These are phyloP conservation scores for Mormyrus lacerda DNA, from an alignment of 2,113 vertebrate genomes.

Conservation along the genomic window DNA sequence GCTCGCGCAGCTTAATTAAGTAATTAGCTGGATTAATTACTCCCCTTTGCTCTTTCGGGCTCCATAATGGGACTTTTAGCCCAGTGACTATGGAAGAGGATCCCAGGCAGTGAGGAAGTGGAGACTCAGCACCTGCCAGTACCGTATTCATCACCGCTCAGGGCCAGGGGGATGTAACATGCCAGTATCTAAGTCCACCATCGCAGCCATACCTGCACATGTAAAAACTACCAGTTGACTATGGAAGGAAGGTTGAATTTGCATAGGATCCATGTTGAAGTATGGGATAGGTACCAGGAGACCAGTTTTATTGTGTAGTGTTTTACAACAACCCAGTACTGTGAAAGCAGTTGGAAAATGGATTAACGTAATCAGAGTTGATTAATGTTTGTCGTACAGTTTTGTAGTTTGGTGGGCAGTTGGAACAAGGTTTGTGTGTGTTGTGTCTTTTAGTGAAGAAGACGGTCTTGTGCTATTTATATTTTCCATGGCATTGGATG, in stretches of 20 bases:
- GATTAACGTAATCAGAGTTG: neutral
- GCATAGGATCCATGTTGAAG: neutral
- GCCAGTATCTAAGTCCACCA: neutral
- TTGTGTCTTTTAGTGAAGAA: neutral
- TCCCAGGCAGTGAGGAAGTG: neutral
- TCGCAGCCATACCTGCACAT: neutral
- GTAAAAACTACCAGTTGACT: neutral
- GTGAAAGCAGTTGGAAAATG: neutral
- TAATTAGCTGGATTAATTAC: slow-evolving; percentile 19
- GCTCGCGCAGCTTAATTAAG: slow-evolving; percentile 16
- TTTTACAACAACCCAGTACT: neutral
- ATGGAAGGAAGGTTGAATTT: neutral
- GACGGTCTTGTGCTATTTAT: too few relatives aligned
- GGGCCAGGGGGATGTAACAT: neutral
- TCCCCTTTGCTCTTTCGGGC: neutral
- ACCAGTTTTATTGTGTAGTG: neutral
- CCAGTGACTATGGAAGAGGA: neutral
- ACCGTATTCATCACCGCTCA: neutral
- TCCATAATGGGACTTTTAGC: neutral
- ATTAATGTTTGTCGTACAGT: neutral
- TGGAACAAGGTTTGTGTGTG: neutral
- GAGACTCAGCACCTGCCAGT: neutral
- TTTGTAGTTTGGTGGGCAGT: neutral
- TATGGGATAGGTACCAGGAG: neutral
- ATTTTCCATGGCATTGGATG: neutral